phyloP scores from a whole-genome alignment of 2,113 vertebrate species.

The Pseudorasbora parva region DNA sequence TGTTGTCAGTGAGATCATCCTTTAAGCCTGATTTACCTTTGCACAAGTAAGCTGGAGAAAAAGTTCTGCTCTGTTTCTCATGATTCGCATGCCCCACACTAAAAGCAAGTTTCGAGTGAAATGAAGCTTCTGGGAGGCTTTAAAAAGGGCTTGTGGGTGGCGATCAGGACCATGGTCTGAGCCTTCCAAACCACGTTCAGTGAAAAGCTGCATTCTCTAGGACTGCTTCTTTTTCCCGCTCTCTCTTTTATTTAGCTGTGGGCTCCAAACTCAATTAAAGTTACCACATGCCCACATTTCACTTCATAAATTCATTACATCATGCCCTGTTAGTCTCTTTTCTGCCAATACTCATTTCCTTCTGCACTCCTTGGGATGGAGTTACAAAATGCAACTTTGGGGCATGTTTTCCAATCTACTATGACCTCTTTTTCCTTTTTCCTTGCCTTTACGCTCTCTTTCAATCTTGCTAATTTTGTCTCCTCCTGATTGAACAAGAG shows the following conservation, averaged over 20 bases:
- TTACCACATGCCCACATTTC: conserved; percentile 20
- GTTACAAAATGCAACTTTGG: conserved; percentile 22
- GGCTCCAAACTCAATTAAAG: conserved; percentile 46
- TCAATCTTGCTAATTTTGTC: conserved; percentile 27
- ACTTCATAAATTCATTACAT: conserved; percentile 48
- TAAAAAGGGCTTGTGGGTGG: conserved; percentile 12
- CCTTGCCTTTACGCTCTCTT: background rate
- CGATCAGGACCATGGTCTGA: background rate
- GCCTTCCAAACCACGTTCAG: conserved; percentile 30
- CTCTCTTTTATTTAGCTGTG: background rate
- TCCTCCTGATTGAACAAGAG: conserved; percentile 35
- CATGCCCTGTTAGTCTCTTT: conserved; percentile 11
- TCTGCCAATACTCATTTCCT: conserved; percentile 43
- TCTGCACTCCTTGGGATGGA: background rate
- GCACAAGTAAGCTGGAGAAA: background rate
- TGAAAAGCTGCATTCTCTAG: conserved; percentile 20
- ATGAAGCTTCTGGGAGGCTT: background rate
- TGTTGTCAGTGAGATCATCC: background rate
- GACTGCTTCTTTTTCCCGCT: background rate
- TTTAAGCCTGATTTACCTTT: conserved; percentile 1
- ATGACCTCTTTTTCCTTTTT: background rate
- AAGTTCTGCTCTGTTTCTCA: background rate
- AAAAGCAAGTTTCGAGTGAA: background rate
- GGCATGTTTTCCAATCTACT: conserved; percentile 30
- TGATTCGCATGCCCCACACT: background rate